Evolutionary conservation across 2,113 vertebrate genomes (phyloP).

Genomic region (Actinemys pallida): DNA sequence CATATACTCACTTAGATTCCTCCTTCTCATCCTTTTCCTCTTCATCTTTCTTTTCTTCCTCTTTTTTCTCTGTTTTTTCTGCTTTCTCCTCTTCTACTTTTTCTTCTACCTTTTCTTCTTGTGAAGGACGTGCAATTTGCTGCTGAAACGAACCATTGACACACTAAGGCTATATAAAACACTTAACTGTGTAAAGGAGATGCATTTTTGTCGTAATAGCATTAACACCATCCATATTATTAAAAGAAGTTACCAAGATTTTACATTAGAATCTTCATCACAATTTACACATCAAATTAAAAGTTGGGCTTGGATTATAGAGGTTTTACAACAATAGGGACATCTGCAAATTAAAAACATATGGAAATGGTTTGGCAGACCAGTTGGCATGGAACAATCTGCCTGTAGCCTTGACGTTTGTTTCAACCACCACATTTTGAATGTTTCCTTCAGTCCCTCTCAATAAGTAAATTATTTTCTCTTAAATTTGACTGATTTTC

Average conservation of each 20-base stretch:
- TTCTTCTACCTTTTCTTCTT: slow-evolving; percentile 97
- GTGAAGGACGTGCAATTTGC: slow-evolving; percentile 95
- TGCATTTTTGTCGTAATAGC: neutral
- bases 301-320: neutral
- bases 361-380: accelerated
- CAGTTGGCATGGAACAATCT: neutral
- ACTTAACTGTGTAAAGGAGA: neutral
- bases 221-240: neutral
- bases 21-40: slow-evolving; percentile 99
- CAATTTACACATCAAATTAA: neutral
- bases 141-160: slow-evolving; percentile 79
- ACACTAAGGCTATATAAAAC: neutral
- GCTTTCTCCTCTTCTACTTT: slow-evolving; percentile 96
- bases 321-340: neutral
- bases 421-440: neutral
- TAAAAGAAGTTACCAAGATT: neutral
- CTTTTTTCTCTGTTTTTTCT: slow-evolving; percentile 96
- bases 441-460: neutral
- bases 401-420: neutral
- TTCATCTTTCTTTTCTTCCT: slow-evolving; percentile 99
- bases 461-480: neutral
- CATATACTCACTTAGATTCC: slow-evolving; percentile 89
- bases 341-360: neutral
- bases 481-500: neutral
- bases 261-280: neutral